Percentiles rank a stretch among this genome's conserved stretches.
phyloP scores from a whole-genome alignment of 2,888 invertebrate species.

The Parapristionchus giblindavisi region DNA sequence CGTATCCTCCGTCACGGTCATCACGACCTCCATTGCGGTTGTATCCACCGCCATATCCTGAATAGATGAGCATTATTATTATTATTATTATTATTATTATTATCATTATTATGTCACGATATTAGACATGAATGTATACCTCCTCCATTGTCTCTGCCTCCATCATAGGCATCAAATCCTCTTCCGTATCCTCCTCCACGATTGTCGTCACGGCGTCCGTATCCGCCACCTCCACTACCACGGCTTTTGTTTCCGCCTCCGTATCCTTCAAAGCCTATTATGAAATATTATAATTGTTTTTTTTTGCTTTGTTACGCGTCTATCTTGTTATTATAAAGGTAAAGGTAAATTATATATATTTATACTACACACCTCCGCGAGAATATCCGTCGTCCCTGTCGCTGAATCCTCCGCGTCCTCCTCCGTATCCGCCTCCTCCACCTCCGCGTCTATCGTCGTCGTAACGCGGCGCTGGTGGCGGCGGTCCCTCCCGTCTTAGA shows the following conservation, averaged over 20 bases:
- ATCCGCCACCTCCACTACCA: constrained; percentile 29
- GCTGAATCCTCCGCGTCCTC: constrained; percentile 39
- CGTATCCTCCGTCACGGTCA: constrained; percentile 40
- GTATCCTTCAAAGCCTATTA: neutral
- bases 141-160: constrained; percentile 41
- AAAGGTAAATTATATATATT: too few species aligned
- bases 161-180: constrained; percentile 40
- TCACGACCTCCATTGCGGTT: constrained; percentile 46
- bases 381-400: constrained; percentile 41
- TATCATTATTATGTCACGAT: neutral
- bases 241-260: constrained; percentile 35
- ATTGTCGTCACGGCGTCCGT: constrained; percentile 35
- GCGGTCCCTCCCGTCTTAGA: constrained; percentile 49
- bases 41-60: constrained; percentile 42
- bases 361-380: constrained; percentile 34
- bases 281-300: neutral
- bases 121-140: constrained; percentile 5
- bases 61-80: neutral
- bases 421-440: constrained; percentile 35
- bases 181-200: constrained; percentile 36
- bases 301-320: too few species aligned
- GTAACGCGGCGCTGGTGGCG: constrained; percentile 44
- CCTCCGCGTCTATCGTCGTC: constrained; percentile 36
- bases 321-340: too few species aligned
- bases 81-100: neutral